Evolutionary conservation across 2,797 vertebrate genomes (phyloP), one percentile per base, ranked within the genome.

Genomic region (Chromis chromis): DNA sequence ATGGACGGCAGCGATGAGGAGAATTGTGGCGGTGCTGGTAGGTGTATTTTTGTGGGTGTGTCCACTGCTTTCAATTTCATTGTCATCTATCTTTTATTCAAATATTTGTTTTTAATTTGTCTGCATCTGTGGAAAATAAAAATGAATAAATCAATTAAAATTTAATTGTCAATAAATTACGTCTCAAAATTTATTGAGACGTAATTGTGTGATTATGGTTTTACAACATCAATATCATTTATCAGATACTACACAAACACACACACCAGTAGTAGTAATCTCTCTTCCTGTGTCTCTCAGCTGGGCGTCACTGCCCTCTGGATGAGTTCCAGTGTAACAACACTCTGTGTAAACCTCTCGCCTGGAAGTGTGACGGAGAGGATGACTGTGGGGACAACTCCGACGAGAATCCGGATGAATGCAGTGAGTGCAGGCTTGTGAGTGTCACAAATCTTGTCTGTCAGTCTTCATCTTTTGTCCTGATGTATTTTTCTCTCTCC

Each of bases 261-360:
- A 13, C 16, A 0, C 28, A 13, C 0, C 3, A 27, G 3, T 6
- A 22, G 22, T 72, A 22, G 36, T 39, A 6, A 33, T 27, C 2
- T 57, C 14, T 68, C 24, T 58, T 16, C 10, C 16, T 70, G 19
- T 72, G 33, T 54, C 33, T 44, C 33, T 66, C 62, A 87, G 56
- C 92, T 92, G 96, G 94, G 24, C 93, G 97, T 62, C 96, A 96
- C 27, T 99, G 98, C 85, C 98, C 98, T 66, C 85, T 93, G 91
- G 96, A 98, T 0, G 97, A 98, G 88, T 97, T 98, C 92, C 98
- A 99, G 92, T 99, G 98, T 82, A 98, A 99, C 91, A 99, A 99
- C 92, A 98, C 97, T 0, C 84, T 99, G 80, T 99, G 98, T 84
- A 99, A 99, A 74, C 98, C 98, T 0, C 94, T 96, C 61, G 96